phyloP scores from a whole-genome alignment of 23 tunicate genomes.

The Styela clava region DNA sequence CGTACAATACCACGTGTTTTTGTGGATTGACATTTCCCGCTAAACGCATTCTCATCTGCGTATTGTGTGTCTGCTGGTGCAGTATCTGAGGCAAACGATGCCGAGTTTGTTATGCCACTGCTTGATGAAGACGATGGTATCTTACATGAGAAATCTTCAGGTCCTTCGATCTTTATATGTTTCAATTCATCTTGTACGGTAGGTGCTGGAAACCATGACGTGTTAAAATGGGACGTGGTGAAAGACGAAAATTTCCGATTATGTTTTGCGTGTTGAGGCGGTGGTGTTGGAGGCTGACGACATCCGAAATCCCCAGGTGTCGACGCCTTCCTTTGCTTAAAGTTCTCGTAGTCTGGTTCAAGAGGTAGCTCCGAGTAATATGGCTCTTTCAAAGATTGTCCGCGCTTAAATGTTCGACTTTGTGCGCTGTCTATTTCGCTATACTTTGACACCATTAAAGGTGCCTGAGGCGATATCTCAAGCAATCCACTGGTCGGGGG shows the following conservation, averaged over 20 bases:
- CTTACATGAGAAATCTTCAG: background rate
- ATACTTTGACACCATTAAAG: slow-evolving; percentile 6
- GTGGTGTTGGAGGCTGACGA: background rate
- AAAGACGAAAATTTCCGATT: slow-evolving; percentile 4
- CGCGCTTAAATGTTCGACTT: slow-evolving; percentile 4
- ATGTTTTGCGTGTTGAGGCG: background rate
- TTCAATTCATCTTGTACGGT: background rate
- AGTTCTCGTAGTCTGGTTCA: slow-evolving; percentile 13
- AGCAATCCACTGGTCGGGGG: slow-evolving; percentile 8
- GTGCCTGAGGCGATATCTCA: background rate
- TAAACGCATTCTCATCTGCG: background rate
- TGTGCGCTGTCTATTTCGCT: background rate
- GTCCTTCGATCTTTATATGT: background rate
- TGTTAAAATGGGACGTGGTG: slow-evolving; percentile 9
- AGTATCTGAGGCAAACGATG: slow-evolving; percentile 16
- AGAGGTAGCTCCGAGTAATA: background rate
- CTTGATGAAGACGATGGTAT: slow-evolving; percentile 36
- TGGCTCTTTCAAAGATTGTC: background rate
- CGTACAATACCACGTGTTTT: background rate
- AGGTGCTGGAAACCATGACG: slow-evolving; percentile 7
- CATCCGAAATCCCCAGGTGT: background rate
- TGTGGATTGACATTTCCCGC: background rate
- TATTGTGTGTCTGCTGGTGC: background rate
- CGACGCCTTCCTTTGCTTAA: background rate
- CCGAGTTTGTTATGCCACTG: slow-evolving; percentile 69